Base-by-base conservation (phyloP, 2,888 invertebrate species). In the Brachypalpus laphriformis region DNA sequence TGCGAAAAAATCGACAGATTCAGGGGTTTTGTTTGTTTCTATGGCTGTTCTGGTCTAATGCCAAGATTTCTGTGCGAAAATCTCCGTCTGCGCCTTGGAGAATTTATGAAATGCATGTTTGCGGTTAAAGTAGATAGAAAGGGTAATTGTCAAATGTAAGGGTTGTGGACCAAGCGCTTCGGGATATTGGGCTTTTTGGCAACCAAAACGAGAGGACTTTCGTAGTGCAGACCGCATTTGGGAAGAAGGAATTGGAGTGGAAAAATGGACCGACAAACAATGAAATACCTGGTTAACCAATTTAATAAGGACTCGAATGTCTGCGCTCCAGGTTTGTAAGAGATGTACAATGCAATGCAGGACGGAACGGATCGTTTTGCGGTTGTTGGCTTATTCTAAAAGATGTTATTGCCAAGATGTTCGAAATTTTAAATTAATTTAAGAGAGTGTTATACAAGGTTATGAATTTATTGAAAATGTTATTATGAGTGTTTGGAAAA, bases 31-130 rank as follows among this genome's bases (percentile, higher is more conserved):
- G 5, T 47, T 31, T 45, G 34, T 31, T 40, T 47, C 18, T 25
- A 57, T 20, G 51, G 31, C 28, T 65, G 34, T 34, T 34, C 22
- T 66, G 76, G 68, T 70, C 68, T 57, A 61, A 77, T 61, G 76
- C 76, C 76, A 77, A 49, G 28, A 68, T 59, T 77, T 42, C 22
- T 65, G 34, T 66, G 47, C 25, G 45, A 20, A 42, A 56, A 45
- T 74, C 65, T n/a, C 56, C 42, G 54, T 11, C 16, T 63, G 22
- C n/a, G 47, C 20, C n/a, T 9, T 47, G 14, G 37, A 14, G 20
- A 66, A 75, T 57, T 66, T 57, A 47, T 57, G 47, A 75, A 75
- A 75, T 54, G 40, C 42, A 68, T 68, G 61, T 18, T 70, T 77
- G 76, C 49, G 76, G 76, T 57, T 57, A 20, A 49, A 20, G 49